phyloP scores from a whole-genome alignment of 1,140 invertebrate genomes.

The Doryteuthis pealeii region DNA sequence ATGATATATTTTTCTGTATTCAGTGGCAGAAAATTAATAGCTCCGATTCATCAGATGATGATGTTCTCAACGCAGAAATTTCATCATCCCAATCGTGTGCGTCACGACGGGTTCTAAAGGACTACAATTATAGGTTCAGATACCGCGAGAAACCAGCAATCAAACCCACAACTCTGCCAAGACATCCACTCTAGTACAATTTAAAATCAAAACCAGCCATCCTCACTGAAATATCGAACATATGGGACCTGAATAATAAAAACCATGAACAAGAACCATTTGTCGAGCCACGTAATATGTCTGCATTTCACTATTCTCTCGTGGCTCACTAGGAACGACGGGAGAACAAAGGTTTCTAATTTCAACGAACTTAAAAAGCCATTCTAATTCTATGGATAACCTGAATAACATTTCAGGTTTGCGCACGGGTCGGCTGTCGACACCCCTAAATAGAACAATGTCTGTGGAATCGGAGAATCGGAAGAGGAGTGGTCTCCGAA shows the following conservation, averaged over 20 bases:
- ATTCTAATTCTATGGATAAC: not conserved
- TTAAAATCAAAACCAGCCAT: not conserved
- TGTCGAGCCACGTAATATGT: not conserved
- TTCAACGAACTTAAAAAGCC: too few species aligned
- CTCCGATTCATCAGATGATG: slow-evolving; percentile 78
- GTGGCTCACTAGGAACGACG: not conserved
- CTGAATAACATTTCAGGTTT: not conserved
- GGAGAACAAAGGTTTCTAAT: not conserved
- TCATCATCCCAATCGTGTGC: slow-evolving; percentile 66
- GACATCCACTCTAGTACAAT: not conserved
- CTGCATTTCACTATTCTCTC: not conserved
- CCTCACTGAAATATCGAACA: not conserved
- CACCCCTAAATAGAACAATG: not conserved
- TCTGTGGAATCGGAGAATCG: not conserved
- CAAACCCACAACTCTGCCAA: not conserved
- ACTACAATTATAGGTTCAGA: slow-evolving; percentile 26
- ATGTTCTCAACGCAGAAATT: slow-evolving; percentile 61
- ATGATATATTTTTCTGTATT: slow-evolving; percentile 44
- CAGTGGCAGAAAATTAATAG: slow-evolving; percentile 76
- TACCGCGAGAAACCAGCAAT: not conserved
- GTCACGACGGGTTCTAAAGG: slow-evolving; percentile 27
- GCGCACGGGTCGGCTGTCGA: not conserved
- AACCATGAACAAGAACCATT: not conserved
- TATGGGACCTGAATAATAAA: not conserved
- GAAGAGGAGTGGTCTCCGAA: slow-evolving; percentile 3